Percentiles rank a stretch among this genome's conserved stretches.
Conservation (phyloP, 2,113 vertebrate genomes). For the Bufo bufo region DNA sequence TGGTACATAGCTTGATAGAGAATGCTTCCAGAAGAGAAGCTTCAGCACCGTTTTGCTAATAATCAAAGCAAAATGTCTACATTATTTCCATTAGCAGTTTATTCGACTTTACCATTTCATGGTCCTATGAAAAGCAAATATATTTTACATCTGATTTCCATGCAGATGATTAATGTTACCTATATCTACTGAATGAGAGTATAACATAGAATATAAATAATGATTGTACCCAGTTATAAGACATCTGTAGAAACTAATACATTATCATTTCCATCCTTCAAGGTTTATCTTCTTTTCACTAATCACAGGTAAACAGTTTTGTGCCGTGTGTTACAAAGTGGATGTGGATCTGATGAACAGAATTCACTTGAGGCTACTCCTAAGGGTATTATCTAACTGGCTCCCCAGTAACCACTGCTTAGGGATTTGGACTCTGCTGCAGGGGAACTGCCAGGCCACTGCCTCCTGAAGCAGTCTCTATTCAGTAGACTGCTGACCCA, state of each 20-base stretch:
- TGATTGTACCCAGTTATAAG: not conserved
- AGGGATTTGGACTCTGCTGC: no score
- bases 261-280: not conserved
- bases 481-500: no score
- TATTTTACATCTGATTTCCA: not conserved
- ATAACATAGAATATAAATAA: not conserved
- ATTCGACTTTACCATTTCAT: not conserved
- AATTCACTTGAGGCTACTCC: no score
- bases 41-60: not conserved
- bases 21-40: no score
- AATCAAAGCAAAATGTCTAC: not conserved
- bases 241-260: not conserved
- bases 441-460: no score
- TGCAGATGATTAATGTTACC: not conserved
- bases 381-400: no score
- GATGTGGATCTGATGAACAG: no score
- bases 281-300: not conserved
- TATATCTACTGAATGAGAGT: not conserved
- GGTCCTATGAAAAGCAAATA: not conserved
- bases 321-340: no score
- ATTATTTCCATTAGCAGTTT: slow-evolving; percentile 5
- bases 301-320: no score
- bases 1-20: not conserved
- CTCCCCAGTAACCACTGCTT: no score
- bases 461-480: no score